Base-by-base conservation (phyloP, 2,888 invertebrate species). In the Caenorhabditis sp. region DNA sequence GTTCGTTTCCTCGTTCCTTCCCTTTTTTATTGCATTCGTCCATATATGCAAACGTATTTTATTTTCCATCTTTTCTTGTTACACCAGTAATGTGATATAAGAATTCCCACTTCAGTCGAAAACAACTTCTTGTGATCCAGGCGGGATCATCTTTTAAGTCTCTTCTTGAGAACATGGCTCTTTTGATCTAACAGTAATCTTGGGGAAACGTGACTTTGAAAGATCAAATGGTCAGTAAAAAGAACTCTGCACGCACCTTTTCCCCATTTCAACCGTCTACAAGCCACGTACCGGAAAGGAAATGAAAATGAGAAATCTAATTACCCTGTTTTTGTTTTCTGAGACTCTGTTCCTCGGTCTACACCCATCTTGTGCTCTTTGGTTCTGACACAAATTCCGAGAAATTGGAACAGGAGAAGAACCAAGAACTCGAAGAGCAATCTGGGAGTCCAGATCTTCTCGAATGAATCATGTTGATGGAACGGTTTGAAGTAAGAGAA, bases 291-390 rank as follows among this genome's bases (percentile, higher is more conserved):
- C n/a, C n/a, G 32, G 2, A 22, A 20, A 28, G 55, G 22, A 3
- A 13, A 40, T 2, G 55, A 20, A n/a, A 28, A 15, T n/a, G n/a
- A 28, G 55, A 55, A 28, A 55, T 55, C 55, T 55, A 55, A 55
- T 55, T 55, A 28, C 15, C n/a, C 55, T 55, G 55, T 55, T 55
- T 55, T 55, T 55, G 55, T 28, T 28, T 55, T 28, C 28, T 28
- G 28, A 47, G n/a, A n/a, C n/a, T n/a, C n/a, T n/a, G n/a, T n/a
- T n/a, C n/a, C n/a, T n/a, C n/a, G n/a, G n/a, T n/a, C 50, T 20
- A 22, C 24, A 13, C n/a, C 55, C 55, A 55, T 55, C 55, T 55
- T 55, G 4, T 55, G 55, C 55, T 26, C 28, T 55, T 28, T 55
- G 55, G 18, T 47, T 47, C 20, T 47, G 47, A 18, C 47, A 18